Percentiles rank a stretch among this genome's conserved stretches.
phyloP scores from a whole-genome alignment of 2,797 vertebrate genomes.

The Tapirus indicus region DNA sequence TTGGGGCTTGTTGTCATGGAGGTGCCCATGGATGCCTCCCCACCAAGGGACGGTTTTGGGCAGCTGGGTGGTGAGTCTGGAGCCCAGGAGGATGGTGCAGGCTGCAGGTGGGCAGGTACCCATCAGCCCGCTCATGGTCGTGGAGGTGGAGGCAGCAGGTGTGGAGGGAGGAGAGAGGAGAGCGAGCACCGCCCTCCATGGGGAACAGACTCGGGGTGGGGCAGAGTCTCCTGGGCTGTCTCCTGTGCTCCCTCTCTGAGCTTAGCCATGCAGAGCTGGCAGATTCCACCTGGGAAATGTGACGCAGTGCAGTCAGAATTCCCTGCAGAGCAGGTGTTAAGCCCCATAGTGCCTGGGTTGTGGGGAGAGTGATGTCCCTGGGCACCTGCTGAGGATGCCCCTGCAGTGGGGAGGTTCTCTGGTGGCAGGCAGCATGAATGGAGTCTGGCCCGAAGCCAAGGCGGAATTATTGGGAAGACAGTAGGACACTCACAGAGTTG shows the following conservation, averaged over 20 bases:
- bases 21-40: background rate
- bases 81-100: background rate
- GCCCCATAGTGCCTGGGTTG: background rate
- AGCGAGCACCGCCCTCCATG: background rate
- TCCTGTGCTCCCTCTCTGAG: background rate
- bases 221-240: background rate
- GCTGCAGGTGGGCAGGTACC: background rate
- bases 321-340: background rate
- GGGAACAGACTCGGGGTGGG: background rate
- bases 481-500: background rate
- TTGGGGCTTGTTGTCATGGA: background rate
- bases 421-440: background rate
- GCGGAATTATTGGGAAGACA: background rate
- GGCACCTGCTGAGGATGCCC: too few relatives aligned
- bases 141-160: background rate
- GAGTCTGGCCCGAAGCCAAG: background rate
- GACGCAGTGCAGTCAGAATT: background rate
- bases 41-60: accelerated
- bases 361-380: background rate
- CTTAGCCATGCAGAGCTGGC: background rate
- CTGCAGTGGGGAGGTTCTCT: background rate
- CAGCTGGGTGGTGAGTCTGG: background rate
- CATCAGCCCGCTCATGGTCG: accelerated
- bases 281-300: background rate
- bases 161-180: too few relatives aligned